Percentiles rank a stretch among this genome's conserved stretches.
phyloP scores from a whole-genome alignment of 1,140 invertebrate species.

The Lasaia peninsularis region DNA sequence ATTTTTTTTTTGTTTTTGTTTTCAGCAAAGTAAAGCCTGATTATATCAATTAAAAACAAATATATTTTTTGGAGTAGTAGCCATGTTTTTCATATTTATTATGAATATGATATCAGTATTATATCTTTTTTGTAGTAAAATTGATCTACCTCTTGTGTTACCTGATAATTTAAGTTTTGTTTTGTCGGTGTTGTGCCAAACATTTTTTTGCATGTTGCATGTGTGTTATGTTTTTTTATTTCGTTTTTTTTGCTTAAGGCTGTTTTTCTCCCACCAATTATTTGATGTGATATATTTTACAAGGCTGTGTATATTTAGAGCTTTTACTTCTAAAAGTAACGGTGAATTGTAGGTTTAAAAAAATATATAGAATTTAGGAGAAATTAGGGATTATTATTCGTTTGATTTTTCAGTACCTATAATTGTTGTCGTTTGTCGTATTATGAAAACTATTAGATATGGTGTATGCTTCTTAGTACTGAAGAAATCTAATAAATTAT shows the following conservation, averaged over 20 bases:
- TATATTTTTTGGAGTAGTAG: neutral
- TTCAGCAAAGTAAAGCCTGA: too few relatives aligned
- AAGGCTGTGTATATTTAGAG: constrained; percentile 14
- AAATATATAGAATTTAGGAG: neutral
- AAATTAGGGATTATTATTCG: neutral
- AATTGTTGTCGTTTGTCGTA: neutral
- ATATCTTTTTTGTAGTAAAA: neutral
- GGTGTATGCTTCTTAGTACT: too few relatives aligned
- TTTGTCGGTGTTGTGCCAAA: constrained; percentile 27
- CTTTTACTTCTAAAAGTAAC: constrained; percentile 9
- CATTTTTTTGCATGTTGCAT: constrained; percentile 18
- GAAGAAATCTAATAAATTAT: too few relatives aligned
- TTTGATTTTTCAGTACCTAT: neutral
- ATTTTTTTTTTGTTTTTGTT: too few relatives aligned
- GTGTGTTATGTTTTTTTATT: neutral
- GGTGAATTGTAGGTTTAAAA: neutral
- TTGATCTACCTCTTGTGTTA: constrained; percentile 55
- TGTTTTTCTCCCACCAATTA: neutral
- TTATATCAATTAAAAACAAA: too few relatives aligned
- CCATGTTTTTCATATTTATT: neutral
- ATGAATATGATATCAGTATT: neutral
- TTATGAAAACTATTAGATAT: neutral
- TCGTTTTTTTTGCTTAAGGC: constrained; percentile 6
- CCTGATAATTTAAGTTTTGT: constrained; percentile 31
- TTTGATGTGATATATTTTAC: constrained; percentile 18